Evolutionary conservation across 2,113 vertebrate genomes (phyloP).

Genomic region (Menidia beryllina): DNA sequence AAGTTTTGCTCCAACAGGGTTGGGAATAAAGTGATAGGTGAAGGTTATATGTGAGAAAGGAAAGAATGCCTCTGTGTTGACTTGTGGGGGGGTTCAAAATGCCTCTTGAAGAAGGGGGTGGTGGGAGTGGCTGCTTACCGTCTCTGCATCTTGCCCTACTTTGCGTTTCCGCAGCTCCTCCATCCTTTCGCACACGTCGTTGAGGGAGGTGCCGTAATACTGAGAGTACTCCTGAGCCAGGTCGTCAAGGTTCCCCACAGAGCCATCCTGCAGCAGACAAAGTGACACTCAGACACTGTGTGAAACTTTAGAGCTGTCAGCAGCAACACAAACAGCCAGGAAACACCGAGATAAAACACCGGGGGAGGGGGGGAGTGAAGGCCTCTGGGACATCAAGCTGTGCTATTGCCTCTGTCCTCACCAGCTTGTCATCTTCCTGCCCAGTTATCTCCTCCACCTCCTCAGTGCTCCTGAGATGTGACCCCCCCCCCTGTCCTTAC

Average conservation of each 20-base stretch:
- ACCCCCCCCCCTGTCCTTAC: constrained; percentile 48
- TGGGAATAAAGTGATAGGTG: no score
- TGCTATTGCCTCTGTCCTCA: constrained; percentile 33
- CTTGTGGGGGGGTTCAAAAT: no score
- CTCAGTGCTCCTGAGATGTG: constrained; percentile 35
- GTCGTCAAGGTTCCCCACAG: constrained; percentile 93
- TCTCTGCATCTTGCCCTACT: constrained; percentile 89
- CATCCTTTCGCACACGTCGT: constrained; percentile 94
- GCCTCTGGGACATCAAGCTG: constrained; percentile 43
- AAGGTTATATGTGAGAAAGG: no score
- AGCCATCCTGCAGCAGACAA: constrained; percentile 88
- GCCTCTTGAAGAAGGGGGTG: neutral
- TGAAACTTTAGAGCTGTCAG: constrained; percentile 5
- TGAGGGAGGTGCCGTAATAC: constrained; percentile 93
- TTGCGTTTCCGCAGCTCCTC: constrained; percentile 93
- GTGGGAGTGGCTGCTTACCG: constrained; percentile 76
- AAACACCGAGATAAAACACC: constrained; percentile 55
- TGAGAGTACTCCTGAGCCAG: constrained; percentile 94
- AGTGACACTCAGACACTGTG: constrained; percentile 41
- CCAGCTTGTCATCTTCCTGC: constrained; percentile 41
- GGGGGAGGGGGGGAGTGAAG: constrained; percentile 16
- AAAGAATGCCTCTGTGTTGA: no score
- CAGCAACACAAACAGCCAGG: constrained; percentile 36
- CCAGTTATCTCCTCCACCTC: constrained; percentile 22
- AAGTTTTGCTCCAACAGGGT: no score